Evolutionary conservation across 2,888 invertebrate genomes (phyloP).

Genomic region (Parelbella ahira): DNA sequence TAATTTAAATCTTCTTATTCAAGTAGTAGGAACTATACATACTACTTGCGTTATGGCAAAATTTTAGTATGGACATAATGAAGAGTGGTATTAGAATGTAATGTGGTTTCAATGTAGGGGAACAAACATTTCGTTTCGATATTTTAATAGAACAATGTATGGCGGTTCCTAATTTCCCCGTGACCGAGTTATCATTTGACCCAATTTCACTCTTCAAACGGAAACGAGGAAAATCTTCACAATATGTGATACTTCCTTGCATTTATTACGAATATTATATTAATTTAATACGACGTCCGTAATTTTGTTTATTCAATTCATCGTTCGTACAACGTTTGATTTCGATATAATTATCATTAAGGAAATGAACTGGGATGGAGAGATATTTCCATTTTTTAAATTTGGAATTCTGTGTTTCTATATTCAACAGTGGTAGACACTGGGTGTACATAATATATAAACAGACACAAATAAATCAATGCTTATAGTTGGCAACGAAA

Average conservation of each 20-base stretch:
- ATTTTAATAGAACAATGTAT: slow-evolving; percentile 18
- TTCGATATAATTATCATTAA: too few relatives aligned
- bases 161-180: slow-evolving; percentile 22
- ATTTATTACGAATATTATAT: slow-evolving; percentile 3
- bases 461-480: too few relatives aligned
- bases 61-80: background rate
- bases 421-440: too few relatives aligned
- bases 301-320: slow-evolving; percentile 2
- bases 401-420: too few relatives aligned
- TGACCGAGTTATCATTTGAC: slow-evolving; percentile 29
- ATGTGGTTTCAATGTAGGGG: background rate
- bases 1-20: too few relatives aligned
- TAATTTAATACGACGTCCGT: background rate
- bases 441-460: too few relatives aligned
- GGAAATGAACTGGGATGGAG: too few relatives aligned
- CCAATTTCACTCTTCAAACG: slow-evolving; percentile 18
- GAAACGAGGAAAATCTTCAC: slow-evolving; percentile 12
- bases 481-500: too few relatives aligned
- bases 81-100: background rate
- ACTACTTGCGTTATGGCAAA: too few relatives aligned
- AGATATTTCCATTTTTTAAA: too few relatives aligned
- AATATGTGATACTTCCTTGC: slow-evolving; percentile 10
- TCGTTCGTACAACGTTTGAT: too few relatives aligned
- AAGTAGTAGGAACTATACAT: too few relatives aligned
- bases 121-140: slow-evolving; percentile 9